Percentiles rank a stretch among this genome's conserved stretches.
phyloP scores from a whole-genome alignment of 64 coral and sea anemone genomes.

The Dendronephthya gigantea region DNA sequence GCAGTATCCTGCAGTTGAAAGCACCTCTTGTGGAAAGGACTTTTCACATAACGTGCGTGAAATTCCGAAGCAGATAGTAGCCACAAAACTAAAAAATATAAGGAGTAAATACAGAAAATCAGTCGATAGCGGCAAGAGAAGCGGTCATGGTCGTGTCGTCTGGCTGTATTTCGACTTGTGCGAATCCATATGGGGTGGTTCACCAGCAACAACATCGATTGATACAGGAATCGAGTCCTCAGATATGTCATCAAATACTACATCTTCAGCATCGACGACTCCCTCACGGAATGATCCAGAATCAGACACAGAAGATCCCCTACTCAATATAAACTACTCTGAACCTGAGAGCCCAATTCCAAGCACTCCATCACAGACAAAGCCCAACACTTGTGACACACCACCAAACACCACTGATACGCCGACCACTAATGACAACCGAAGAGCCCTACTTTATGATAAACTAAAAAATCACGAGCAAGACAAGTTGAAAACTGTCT shows the following conservation, averaged over 20 bases:
- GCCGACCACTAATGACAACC: neutral
- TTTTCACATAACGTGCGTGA: slow-evolving; percentile 11
- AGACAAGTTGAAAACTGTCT: neutral
- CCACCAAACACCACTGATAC: neutral
- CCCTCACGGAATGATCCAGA: neutral
- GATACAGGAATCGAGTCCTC: slow-evolving; percentile 30
- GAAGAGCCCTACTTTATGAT: neutral
- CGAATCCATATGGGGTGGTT: slow-evolving; percentile 50
- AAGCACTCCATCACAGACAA: neutral
- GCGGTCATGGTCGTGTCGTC: slow-evolving; percentile 18
- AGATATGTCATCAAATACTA: neutral
- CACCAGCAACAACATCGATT: slow-evolving; percentile 43
- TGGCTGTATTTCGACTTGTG: slow-evolving; percentile 29
- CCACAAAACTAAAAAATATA: slow-evolving; percentile 7
- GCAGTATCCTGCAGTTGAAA: neutral
- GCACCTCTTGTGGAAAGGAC: neutral
- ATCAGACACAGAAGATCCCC: neutral
- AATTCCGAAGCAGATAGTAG: slow-evolving; percentile 18
- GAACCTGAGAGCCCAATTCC: neutral
- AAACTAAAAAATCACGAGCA: neutral
- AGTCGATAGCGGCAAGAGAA: slow-evolving; percentile 41
- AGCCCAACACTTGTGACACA: neutral
- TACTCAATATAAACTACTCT: neutral
- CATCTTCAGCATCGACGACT: neutral
- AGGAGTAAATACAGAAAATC: slow-evolving; percentile 17